Base-by-base conservation (phyloP, 2,797 vertebrate species). In the Macropodus opercularis region DNA sequence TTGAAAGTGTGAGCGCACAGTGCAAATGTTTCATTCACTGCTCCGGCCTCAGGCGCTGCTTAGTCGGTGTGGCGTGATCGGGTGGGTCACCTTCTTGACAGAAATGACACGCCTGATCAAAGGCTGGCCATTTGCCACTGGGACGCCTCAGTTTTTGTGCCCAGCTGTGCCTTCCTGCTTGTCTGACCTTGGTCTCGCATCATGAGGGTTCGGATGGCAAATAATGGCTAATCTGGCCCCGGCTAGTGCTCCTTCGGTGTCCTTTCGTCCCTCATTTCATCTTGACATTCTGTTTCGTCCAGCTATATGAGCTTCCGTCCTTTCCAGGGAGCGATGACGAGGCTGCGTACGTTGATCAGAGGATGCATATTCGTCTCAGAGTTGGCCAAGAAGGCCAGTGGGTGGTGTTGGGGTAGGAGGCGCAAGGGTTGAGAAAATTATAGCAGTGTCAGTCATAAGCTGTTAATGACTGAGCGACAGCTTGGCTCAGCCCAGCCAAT, bases 21-120 rank as follows among this genome's bases (percentile, higher is more conserved):
- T 35, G 46, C 51, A 66, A 60, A 50, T 49, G 47, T 63, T 63
- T 62, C 46, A 51, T 41, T 46, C 2, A 18, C 21, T 57, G 55
- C 52, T 53, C 57, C 44, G 4, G 65, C 59, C 31, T 47, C 52
- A 39, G 75, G 65, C 74, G 56, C 69, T 41, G 68, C 64, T 47
- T 48, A 41, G 65, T 62, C 23, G 34, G 59, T 31, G 59, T 56
- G 47, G 61, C 72, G 64, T 81, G 79, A 75, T 79, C 35, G 72
- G 57, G 43, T 17, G 68, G 88, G 90, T 92, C 87, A 92, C 89
- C 88, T 91, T 90, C 63, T 53, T 75, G 65, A 88, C 74, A 81
- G 78, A 83, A 81, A 82, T 77, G 80, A 89, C 83, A 85, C 48
- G 78, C 70, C 70, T 90, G 86, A 92, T 90, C 90, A 91, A 91